Percentiles rank a stretch among this genome's conserved stretches.
These are phyloP conservation scores for Spongilla lacustris DNA, from an alignment of 37 sponge, comb jelly and placozoan genomes.

Conservation along the genomic window DNA sequence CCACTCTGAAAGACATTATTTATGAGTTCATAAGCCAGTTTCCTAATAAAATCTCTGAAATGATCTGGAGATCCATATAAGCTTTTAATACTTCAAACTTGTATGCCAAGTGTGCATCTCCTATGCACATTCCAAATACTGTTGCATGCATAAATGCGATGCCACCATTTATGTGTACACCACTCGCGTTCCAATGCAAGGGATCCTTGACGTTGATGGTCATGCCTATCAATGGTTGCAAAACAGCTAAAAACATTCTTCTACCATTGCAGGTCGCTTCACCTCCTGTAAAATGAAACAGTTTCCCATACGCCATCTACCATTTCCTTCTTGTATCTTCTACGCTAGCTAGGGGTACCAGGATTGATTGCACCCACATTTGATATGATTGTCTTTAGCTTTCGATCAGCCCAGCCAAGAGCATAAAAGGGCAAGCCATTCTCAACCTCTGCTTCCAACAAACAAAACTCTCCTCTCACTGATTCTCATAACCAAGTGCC, in stretches of 20 bases:
- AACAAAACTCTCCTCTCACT: background rate
- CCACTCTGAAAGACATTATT: background rate
- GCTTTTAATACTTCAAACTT: background rate
- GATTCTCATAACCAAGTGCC: background rate
- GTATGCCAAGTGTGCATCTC: background rate
- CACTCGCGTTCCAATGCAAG: background rate
- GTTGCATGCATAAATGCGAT: background rate
- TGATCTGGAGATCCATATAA: conserved; percentile 1
- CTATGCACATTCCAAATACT: background rate
- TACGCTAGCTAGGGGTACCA: background rate
- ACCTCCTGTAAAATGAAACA: background rate
- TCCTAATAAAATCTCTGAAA: background rate
- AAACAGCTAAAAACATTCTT: background rate
- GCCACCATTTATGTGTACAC: background rate
- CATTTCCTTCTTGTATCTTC: background rate
- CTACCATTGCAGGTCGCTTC: background rate
- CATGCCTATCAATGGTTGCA: background rate
- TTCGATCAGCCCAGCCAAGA: background rate
- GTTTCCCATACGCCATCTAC: background rate
- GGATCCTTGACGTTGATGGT: background rate
- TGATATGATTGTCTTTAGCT: background rate
- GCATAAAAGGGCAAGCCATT: background rate
- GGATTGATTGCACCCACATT: background rate
- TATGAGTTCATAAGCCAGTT: conserved; percentile 1
- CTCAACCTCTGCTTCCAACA: background rate